Percentiles rank a stretch among this genome's conserved stretches.
Evolutionary conservation across 2,797 vertebrate species (phyloP).

Genomic region (Pangasius sanitwongsei): DNA sequence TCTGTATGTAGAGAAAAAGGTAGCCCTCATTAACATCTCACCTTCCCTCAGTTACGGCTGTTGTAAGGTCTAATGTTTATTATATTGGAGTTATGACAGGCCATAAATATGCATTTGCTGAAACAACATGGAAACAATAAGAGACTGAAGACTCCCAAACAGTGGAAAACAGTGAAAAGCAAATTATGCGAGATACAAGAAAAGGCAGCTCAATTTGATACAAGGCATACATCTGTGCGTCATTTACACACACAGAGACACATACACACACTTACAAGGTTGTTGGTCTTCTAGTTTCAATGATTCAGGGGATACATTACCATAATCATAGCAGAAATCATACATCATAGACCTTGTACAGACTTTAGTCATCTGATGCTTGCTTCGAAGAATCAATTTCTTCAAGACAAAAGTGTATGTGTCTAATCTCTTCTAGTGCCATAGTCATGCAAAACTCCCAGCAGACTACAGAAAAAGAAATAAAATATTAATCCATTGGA

Average conservation of each 20-base stretch:
- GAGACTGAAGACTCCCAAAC: background rate
- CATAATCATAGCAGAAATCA: background rate
- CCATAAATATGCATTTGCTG: background rate
- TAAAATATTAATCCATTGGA: conserved; percentile 54
- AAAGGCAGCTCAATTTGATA: conserved; percentile 28
- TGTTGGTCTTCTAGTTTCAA: background rate
- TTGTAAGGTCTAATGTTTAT: background rate
- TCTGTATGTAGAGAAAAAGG: background rate
- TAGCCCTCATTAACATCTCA: conserved; percentile 56
- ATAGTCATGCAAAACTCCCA: conserved; percentile 34
- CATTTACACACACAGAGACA: background rate
- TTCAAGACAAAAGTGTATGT: conserved; percentile 28
- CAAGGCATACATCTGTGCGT: conserved; percentile 15
- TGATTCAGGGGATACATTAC: background rate
- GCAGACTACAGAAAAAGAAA: conserved; percentile 48
- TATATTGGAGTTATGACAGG: background rate
- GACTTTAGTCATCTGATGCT: conserved; percentile 29
- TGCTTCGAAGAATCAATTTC: conserved; percentile 24
- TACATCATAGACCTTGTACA: background rate
- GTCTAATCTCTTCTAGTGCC: conserved; percentile 16
- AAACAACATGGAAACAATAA: background rate
- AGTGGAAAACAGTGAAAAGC: conserved; percentile 5
- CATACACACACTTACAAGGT: background rate
- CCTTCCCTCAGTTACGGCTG: conserved; percentile 63
- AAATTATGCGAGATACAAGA: background rate